Percentiles rank a stretch among this genome's conserved stretches.
Evolutionary conservation across 2,797 vertebrate genomes (phyloP).

Genomic region (Notoglanidium macrostoma): DNA sequence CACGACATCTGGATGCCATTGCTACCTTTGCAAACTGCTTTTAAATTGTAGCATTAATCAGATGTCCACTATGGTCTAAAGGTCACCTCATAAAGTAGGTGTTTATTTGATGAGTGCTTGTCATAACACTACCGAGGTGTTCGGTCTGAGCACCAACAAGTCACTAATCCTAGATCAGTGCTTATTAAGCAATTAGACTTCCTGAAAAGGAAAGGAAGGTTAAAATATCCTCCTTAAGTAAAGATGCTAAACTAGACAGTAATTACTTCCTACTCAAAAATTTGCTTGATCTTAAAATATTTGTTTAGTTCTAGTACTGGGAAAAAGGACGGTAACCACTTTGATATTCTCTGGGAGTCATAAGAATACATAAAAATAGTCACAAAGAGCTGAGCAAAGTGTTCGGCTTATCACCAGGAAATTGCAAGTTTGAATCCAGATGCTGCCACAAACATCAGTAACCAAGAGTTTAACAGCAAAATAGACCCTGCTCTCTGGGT

Average conservation of each 20-base stretch:
- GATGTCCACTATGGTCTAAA: constrained; percentile 41
- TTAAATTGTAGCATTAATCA: constrained; percentile 62
- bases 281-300: constrained; percentile 20
- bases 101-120: constrained; percentile 57
- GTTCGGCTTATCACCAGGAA: not conserved
- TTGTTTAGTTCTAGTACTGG: not conserved
- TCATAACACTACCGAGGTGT: constrained; percentile 48
- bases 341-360: not conserved
- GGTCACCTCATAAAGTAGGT: constrained; percentile 49
- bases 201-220: constrained; percentile 31
- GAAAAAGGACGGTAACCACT: not conserved
- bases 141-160: constrained; percentile 22
- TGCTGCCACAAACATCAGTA: not conserved
- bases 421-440: not conserved
- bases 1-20: constrained; percentile 59
- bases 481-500: not conserved
- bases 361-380: not conserved
- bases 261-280: constrained; percentile 44
- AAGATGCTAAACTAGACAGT: constrained; percentile 26
- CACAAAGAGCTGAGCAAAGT: not conserved
- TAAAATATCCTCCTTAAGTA: constrained; percentile 53
- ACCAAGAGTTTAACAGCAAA: not conserved
- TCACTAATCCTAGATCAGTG: constrained; percentile 39
- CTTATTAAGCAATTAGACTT: constrained; percentile 47
- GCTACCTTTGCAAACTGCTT: constrained; percentile 55